These are phyloP conservation scores for Channa maculata DNA, from an alignment of 2,113 vertebrate species.

Conservation along the genomic window DNA sequence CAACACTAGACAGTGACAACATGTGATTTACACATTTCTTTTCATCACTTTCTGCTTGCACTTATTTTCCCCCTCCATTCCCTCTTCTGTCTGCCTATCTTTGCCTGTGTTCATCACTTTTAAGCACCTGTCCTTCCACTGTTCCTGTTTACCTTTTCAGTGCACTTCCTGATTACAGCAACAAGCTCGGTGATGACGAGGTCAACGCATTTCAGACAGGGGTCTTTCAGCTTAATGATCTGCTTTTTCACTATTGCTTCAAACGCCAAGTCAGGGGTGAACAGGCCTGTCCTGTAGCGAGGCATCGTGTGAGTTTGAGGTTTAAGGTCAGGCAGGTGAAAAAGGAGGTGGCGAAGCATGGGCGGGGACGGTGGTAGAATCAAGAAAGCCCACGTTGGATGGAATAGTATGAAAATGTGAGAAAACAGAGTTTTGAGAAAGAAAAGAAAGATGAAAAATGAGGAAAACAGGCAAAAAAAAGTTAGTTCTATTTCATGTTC, in stretches of 20 bases:
- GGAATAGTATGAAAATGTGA: constrained; percentile 17
- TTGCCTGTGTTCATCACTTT: constrained; percentile 3
- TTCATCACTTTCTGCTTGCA: background rate
- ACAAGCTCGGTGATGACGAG: constrained; percentile 95
- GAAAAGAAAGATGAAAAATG: constrained; percentile 31
- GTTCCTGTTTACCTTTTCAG: constrained; percentile 89
- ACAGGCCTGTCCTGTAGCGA: constrained; percentile 92
- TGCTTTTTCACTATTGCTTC: constrained; percentile 99
- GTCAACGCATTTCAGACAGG: constrained; percentile 97
- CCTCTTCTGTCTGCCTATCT: background rate
- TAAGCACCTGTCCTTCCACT: constrained; percentile 5
- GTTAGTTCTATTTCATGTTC: constrained; percentile 54
- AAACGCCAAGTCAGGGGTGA: constrained; percentile 97
- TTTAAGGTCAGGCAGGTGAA: constrained; percentile 53
- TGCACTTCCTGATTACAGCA: constrained; percentile 93
- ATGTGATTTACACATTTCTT: background rate
- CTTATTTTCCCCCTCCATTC: background rate
- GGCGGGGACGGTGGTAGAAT: constrained; percentile 41
- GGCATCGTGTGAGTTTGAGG: constrained; percentile 62
- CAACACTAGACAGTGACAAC: constrained; percentile 34
- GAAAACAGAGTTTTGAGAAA: constrained; percentile 19
- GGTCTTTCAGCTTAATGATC: constrained; percentile 97
- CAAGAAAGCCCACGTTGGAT: constrained; percentile 14
- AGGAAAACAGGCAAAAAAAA: constrained; percentile 42
- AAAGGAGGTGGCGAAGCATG: constrained; percentile 37